phyloP scores from a whole-genome alignment of 2,888 invertebrate genomes.

The Heteromurus nitidus region DNA sequence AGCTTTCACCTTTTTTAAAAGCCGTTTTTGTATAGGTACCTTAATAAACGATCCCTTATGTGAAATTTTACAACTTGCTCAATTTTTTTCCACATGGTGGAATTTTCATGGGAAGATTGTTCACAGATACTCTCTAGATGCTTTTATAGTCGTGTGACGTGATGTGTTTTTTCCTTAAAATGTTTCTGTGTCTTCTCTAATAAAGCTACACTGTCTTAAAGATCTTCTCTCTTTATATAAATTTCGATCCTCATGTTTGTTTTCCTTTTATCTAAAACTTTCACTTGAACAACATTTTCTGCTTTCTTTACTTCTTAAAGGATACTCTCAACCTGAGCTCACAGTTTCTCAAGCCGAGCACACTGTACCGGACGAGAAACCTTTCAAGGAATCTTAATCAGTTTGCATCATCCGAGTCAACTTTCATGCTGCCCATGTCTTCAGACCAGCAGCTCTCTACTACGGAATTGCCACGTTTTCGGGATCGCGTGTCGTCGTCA shows the following conservation, averaged over 20 bases:
- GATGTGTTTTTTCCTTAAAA: too few relatives aligned
- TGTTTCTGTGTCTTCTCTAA: too few relatives aligned
- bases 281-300: constrained; percentile 8
- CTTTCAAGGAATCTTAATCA: constrained; percentile 73
- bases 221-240: too few relatives aligned
- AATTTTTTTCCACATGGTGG: constrained; percentile 17
- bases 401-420: constrained; percentile 72
- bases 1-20: background rate
- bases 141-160: too few relatives aligned
- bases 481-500: constrained; percentile 67
- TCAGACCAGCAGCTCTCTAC: constrained; percentile 49
- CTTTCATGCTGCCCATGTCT: constrained; percentile 66
- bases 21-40: too few relatives aligned
- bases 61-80: background rate
- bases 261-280: background rate
- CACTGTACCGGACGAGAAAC: constrained; percentile 72
- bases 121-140: constrained; percentile 5
- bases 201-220: too few relatives aligned
- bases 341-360: constrained; percentile 73
- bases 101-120: constrained; percentile 12
- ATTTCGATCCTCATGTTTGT: background rate
- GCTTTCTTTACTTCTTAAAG: constrained; percentile 51
- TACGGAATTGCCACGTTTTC: constrained; percentile 66
- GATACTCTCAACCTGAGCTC: constrained; percentile 72
- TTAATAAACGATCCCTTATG: background rate